Percentiles rank a stretch among this genome's conserved stretches.
Evolutionary conservation across 2,113 vertebrate species (phyloP).

Genomic region (Rousettus leschenaultii): DNA sequence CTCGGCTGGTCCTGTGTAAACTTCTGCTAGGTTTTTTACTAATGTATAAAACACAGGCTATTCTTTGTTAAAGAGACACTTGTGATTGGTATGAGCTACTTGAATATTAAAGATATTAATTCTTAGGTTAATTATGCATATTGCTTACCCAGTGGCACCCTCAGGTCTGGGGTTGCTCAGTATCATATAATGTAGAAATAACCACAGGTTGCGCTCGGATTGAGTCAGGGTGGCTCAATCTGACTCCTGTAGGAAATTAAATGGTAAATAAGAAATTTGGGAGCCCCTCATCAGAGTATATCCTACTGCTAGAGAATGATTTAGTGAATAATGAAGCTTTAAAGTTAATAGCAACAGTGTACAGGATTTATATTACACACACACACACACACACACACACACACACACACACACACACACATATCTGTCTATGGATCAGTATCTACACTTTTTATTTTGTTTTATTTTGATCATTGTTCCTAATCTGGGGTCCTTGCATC

Average conservation of each 20-base stretch:
- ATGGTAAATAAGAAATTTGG: not conserved
- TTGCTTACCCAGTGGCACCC: not conserved
- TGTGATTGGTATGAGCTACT: not conserved
- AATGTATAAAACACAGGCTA: not conserved
- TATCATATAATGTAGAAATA: not conserved
- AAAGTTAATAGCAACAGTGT: not conserved
- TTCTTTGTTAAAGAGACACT: conserved; percentile 21
- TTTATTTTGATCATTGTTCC: conserved; percentile 1
- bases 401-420: no score
- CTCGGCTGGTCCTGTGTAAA: not conserved
- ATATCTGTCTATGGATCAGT: not conserved
- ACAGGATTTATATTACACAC: not conserved
- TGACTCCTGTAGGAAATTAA: not conserved
- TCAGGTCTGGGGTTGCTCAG: not conserved
- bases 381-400: no score
- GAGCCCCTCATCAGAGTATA: not conserved
- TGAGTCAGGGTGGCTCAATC: not conserved
- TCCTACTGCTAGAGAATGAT: not conserved
- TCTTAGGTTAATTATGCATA: not conserved
- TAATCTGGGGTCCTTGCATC: not conserved
- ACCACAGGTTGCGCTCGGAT: not conserved
- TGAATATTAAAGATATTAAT: not conserved
- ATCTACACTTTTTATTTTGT: not conserved
- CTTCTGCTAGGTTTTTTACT: not conserved
- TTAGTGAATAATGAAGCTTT: not conserved